A percentile compares a stretch with the other conserved stretches of the same genome.
These are phyloP conservation scores for Galeopterus variegatus DNA, from an alignment of 2,113 vertebrate genomes.

Conservation along the genomic window DNA sequence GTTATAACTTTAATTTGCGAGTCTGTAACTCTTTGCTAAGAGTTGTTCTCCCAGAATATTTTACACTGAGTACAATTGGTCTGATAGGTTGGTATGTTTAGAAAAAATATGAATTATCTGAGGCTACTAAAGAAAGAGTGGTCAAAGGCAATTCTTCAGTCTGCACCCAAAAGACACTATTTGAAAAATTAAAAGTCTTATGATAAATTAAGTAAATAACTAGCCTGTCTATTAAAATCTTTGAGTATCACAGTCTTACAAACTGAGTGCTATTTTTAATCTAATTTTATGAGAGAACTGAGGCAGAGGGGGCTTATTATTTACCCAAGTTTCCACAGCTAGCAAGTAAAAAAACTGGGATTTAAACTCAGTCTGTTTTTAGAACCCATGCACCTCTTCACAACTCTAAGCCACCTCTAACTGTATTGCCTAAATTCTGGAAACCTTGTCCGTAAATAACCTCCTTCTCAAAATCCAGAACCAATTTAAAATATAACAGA, in stretches of 20 bases:
- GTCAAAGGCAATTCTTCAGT: not conserved
- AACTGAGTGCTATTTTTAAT: not conserved
- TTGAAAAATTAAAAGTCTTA: not conserved
- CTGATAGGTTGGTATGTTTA: not conserved
- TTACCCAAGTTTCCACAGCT: not conserved
- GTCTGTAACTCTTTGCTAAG: not conserved
- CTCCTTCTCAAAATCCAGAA: not conserved
- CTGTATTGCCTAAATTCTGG: not conserved
- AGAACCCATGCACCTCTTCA: not conserved
- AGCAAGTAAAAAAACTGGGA: not conserved
- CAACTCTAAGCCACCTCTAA: not conserved
- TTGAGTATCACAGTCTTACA: not conserved
- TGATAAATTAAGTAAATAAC: not conserved
- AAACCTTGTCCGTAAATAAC: not conserved
- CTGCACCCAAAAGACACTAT: not conserved
- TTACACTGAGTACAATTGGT: not conserved
- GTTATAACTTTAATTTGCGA: not conserved
- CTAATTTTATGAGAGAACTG: not conserved
- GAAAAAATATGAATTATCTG: not conserved
- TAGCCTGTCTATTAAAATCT: not conserved
- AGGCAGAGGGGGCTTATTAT: not conserved
- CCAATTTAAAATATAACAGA: not conserved
- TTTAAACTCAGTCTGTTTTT: not conserved
- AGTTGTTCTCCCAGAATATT: not conserved
- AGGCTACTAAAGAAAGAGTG: not conserved